phyloP scores from a whole-genome alignment of 2,888 invertebrate genomes.

The Clitarchus hookeri region DNA sequence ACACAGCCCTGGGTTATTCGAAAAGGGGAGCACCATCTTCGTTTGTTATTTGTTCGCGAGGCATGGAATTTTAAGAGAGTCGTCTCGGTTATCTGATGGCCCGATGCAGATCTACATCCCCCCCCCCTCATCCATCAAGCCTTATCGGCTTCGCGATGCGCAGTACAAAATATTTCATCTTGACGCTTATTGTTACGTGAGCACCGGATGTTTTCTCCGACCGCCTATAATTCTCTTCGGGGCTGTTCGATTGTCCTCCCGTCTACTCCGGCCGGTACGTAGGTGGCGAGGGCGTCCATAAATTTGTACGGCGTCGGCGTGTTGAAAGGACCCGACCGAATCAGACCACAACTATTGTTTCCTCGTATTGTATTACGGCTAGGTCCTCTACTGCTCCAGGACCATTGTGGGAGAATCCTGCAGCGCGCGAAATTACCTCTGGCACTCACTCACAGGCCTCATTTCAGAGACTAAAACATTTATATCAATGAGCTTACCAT shows the following conservation, averaged over 20 bases:
- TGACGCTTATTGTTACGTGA: background rate
- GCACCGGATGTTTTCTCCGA: background rate
- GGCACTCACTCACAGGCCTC: no score
- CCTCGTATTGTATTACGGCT: background rate
- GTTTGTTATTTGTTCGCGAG: constrained; percentile 3
- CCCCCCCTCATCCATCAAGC: no score
- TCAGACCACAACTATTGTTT: background rate
- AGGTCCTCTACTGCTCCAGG: no score
- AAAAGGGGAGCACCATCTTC: background rate
- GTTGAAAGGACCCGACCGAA: background rate
- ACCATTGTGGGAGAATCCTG: no score
- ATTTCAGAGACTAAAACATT: no score
- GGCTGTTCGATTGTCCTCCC: background rate
- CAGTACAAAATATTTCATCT: background rate
- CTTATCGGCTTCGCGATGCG: no score
- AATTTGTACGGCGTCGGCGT: background rate
- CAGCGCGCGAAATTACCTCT: no score
- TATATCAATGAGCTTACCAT: no score
- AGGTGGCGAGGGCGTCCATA: constrained; percentile 3
- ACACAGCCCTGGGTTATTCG: background rate
- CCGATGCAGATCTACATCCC: background rate
- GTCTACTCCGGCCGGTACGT: background rate
- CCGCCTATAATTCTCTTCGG: background rate
- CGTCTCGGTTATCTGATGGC: background rate
- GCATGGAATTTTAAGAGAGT: background rate